These are phyloP conservation scores for Megaleporinus macrocephalus DNA, from an alignment of 2,113 vertebrate species.

Conservation along the genomic window DNA sequence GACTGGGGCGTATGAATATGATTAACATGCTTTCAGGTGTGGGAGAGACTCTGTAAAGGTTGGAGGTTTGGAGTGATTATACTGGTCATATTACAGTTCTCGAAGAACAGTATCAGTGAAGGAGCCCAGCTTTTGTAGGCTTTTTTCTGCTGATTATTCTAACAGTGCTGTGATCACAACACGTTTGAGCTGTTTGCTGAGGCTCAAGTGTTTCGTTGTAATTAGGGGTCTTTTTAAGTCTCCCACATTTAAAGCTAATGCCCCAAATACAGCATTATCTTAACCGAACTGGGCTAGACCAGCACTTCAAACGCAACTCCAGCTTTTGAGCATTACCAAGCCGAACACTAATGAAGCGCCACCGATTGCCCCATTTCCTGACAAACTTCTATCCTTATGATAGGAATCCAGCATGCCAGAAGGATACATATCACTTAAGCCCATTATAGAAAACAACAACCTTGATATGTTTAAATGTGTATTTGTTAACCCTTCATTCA, in stretches of 20 bases:
- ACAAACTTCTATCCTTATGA: background rate
- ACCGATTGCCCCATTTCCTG: background rate
- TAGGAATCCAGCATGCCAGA: background rate
- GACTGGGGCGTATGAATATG: background rate
- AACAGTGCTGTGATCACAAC: constrained; percentile 42
- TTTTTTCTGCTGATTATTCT: constrained; percentile 45
- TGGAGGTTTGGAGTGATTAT: background rate
- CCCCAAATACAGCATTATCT: constrained; percentile 28
- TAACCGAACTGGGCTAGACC: constrained; percentile 14
- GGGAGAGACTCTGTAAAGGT: background rate
- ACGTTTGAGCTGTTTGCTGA: constrained; percentile 13
- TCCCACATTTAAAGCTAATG: constrained; percentile 42
- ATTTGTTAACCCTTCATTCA: no score
- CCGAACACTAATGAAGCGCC: constrained; percentile 25
- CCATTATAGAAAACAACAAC: no score
- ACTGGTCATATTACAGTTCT: background rate
- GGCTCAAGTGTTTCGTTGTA: constrained; percentile 32
- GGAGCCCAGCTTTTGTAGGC: constrained; percentile 11
- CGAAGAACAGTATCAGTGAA: background rate
- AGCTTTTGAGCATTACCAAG: constrained; percentile 22
- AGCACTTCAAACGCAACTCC: constrained; percentile 26
- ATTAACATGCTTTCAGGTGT: background rate
- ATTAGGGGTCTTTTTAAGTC: constrained; percentile 38
- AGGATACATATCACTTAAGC: no score
- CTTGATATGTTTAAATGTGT: no score